These are phyloP conservation scores for Turdus rufiventris DNA, from an alignment of 2,113 vertebrate genomes.

Conservation along the genomic window DNA sequence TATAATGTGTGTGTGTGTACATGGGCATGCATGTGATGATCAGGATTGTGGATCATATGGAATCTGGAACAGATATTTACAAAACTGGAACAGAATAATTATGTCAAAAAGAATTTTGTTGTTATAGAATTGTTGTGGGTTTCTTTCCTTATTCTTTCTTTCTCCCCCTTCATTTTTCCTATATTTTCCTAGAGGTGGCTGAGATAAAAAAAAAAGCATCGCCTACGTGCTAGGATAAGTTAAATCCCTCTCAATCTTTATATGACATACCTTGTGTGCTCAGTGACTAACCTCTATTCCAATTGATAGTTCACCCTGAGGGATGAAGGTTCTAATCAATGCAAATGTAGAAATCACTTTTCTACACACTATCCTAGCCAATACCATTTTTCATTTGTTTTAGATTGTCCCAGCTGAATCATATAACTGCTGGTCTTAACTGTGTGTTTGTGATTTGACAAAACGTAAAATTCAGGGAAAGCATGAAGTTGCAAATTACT, in stretches of 20 bases:
- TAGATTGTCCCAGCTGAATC: neutral
- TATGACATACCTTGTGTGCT: constrained; percentile 1
- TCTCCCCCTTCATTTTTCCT: neutral
- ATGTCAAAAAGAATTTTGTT: neutral
- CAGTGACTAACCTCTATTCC: neutral
- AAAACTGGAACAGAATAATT: neutral
- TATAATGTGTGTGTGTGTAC: neutral
- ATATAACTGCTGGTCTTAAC: neutral
- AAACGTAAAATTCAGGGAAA: constrained; percentile 30
- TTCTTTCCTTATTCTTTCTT: neutral
- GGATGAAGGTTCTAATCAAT: neutral
- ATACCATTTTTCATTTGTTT: constrained; percentile 18
- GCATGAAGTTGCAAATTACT: neutral
- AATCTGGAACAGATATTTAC: neutral
- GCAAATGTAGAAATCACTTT: neutral
- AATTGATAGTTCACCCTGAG: neutral
- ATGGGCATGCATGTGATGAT: neutral
- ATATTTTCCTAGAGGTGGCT: neutral
- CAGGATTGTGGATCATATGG: neutral
- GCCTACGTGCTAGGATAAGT: constrained; percentile 2
- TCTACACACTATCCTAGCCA: neutral
- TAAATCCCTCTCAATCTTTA: constrained; percentile 45
- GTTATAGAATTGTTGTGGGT: neutral
- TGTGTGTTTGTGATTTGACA: constrained; percentile 5
- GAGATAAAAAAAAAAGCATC: constrained; percentile 21